These are phyloP conservation scores for Tupaia chinensis DNA, from an alignment of 2,113 vertebrate genomes.

Conservation along the genomic window DNA sequence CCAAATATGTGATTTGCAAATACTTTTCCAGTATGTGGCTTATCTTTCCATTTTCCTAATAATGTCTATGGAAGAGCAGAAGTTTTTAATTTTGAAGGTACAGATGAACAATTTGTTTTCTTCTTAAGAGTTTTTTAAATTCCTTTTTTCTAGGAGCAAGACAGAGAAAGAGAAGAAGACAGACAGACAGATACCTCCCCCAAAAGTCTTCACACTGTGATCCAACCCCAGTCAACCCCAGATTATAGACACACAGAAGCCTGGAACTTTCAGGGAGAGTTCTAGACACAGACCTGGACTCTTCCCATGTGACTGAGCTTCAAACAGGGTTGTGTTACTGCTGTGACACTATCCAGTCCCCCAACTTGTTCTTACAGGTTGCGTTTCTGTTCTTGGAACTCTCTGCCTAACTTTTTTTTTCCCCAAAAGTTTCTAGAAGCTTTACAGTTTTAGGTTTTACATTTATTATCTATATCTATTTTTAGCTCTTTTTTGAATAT, in stretches of 20 bases:
- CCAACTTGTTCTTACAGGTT: not conserved
- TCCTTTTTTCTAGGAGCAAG: no score
- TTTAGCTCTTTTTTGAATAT: not conserved
- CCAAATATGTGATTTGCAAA: not conserved
- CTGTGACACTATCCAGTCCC: no score
- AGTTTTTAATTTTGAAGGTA: not conserved
- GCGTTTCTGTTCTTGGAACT: not conserved
- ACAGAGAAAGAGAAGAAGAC: no score
- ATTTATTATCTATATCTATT: not conserved
- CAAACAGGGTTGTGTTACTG: no score
- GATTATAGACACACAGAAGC: no score
- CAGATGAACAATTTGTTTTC: not conserved
- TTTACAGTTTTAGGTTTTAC: slow-evolving; percentile 8
- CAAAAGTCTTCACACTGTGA: no score
- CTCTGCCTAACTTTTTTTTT: not conserved
- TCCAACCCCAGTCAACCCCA: no score
- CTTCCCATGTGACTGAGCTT: no score
- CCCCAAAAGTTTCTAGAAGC: not conserved
- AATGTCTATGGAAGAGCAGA: not conserved
- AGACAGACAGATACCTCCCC: no score
- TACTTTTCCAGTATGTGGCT: not conserved
- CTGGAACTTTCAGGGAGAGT: no score
- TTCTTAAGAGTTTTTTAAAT: no score
- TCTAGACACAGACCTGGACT: no score
- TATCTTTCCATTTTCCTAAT: slow-evolving; percentile 44